phyloP scores from a whole-genome alignment of 2,888 invertebrate genomes.

The Torymus aiolomorphi region DNA sequence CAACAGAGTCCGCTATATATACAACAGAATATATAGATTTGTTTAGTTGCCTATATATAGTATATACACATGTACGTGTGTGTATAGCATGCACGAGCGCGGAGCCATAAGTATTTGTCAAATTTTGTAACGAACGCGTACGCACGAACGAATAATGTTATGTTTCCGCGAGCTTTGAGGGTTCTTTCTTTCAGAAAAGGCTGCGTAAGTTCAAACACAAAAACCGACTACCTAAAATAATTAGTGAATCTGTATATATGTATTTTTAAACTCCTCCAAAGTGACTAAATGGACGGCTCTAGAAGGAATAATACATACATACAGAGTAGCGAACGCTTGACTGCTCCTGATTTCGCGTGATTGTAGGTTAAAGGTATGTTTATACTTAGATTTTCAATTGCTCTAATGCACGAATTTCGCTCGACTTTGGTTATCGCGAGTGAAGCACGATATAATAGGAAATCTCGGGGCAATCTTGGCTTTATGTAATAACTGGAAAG shows the following conservation, averaged over 20 bases:
- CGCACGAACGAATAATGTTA: slow-evolving; percentile 33
- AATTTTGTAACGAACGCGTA: slow-evolving; percentile 1
- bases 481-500: background rate
- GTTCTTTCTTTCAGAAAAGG: slow-evolving; percentile 13
- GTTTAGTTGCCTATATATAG: too few species aligned
- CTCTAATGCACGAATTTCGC: slow-evolving; percentile 15
- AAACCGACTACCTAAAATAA: background rate
- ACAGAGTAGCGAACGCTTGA: slow-evolving; percentile 16
- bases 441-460: background rate
- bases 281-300: slow-evolving; percentile 32
- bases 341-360: slow-evolving; percentile 38
- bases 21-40: too few species aligned
- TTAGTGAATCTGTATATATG: background rate
- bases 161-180: slow-evolving; percentile 21
- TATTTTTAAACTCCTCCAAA: slow-evolving; percentile 7
- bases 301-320: slow-evolving; percentile 31
- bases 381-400: slow-evolving; percentile 29
- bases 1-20: too few species aligned
- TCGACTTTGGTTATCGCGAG: background rate
- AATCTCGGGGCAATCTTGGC: too few species aligned
- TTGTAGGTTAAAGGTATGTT: slow-evolving; percentile 50
- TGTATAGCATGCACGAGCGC: background rate
- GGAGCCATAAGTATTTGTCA: slow-evolving; percentile 18
- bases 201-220: background rate
- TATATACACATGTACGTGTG: too few species aligned